Evolutionary conservation across 2,888 invertebrate genomes (phyloP), one percentile per base, ranked within the genome.

Genomic region (Allacma fusca): DNA sequence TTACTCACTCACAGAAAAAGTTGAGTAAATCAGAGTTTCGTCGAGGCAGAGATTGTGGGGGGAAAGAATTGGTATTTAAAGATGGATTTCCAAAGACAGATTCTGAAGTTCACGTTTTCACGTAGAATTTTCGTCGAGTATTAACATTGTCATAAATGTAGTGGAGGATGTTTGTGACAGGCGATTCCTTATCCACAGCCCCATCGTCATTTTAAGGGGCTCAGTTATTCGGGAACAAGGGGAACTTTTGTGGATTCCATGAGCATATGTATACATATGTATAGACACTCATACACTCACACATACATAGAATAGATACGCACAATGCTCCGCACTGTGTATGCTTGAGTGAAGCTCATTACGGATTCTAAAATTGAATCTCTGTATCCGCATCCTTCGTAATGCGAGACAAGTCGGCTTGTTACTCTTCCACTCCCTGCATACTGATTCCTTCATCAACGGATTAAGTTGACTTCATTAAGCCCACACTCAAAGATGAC

Each of bases 391-490:
- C 62, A 24, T 62, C 62, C 24, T 26, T 62, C 62, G 26, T 74
- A 64, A 73, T 73, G 44, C 50, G 72, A 72, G 73, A 59, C 73
- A 73, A 73, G 65, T 74, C 64, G 43, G 26, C 13, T 44, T 74
- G 40, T 73, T 43, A 44, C 74, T 65, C 74, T 70, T 62, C 62
- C 69, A 34, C 70, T 70, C 43, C 26, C 40, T 34, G 76, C 68
- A 76, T 76, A 76, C 76, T 76, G 76, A 76, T 76, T 76, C 76
- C 70, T 68, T 76, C 76, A 76, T 76, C 76, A 76, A 64, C 43
- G 40, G 70, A 70, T 76, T 76, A 76, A 76, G 76, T 76, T 43
- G 70, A 70, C 70, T 76, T 76, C 69, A 76, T 76, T 70, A 76
- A 65, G 67, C 44, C 74, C 74, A 74, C 74, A 74, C 74, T 74